Evolutionary conservation across 2,113 vertebrate genomes (phyloP).

Genomic region (Tricholaema leucomelas): DNA sequence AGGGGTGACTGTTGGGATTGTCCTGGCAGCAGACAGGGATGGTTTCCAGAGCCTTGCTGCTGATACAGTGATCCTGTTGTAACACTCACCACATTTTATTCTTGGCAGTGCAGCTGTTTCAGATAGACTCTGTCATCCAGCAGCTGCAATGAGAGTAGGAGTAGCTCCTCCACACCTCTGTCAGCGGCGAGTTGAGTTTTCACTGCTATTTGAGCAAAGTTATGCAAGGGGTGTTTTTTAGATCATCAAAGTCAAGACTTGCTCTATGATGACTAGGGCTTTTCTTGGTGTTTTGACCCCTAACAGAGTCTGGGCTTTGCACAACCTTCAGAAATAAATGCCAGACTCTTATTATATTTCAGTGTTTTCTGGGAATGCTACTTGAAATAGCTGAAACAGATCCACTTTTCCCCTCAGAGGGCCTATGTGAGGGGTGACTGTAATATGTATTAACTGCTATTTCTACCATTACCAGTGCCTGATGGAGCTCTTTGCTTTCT

Average conservation of each 20-base stretch:
- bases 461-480: neutral
- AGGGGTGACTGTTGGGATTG: neutral
- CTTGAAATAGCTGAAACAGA: neutral
- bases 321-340: neutral
- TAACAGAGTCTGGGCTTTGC: neutral
- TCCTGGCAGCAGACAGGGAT: neutral
- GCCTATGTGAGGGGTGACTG: neutral
- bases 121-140: neutral
- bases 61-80: neutral
- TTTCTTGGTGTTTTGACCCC: neutral
- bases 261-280: neutral
- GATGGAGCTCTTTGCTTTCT: neutral
- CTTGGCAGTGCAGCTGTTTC: neutral
- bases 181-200: neutral
- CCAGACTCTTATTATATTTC: neutral
- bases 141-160: neutral
- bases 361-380: constrained; percentile 8
- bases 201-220: neutral
- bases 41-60: neutral
- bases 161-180: neutral
- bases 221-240: neutral
- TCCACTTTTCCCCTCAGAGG: neutral
- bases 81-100: neutral
- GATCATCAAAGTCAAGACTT: neutral
- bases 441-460: neutral